phyloP scores from a whole-genome alignment of 1,140 invertebrate species.

The Neodiprion virginianus region DNA sequence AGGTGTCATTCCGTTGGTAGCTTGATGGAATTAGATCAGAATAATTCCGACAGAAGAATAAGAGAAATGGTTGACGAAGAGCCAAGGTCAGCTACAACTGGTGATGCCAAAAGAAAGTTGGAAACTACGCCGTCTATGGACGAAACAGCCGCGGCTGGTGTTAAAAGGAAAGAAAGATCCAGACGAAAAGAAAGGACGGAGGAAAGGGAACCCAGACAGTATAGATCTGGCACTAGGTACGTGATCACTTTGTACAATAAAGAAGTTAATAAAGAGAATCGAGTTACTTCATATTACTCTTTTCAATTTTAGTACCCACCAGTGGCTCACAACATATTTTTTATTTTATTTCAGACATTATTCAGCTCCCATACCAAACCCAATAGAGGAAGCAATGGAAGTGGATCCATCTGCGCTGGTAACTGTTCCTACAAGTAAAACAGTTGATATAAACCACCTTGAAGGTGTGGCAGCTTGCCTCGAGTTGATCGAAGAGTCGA shows the following conservation, averaged over 20 bases:
- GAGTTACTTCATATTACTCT: neutral
- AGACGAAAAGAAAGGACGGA: constrained; percentile 50
- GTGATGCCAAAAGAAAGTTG: constrained; percentile 71
- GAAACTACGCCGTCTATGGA: constrained; percentile 75
- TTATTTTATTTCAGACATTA: constrained; percentile 41
- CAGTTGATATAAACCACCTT: constrained; percentile 26
- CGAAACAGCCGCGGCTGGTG: constrained; percentile 58
- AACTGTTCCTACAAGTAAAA: constrained; percentile 34
- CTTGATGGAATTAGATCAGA: constrained; percentile 68
- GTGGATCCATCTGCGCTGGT: constrained; percentile 34
- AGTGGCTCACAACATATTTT: neutral
- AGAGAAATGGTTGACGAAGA: constrained; percentile 71
- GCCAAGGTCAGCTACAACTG: constrained; percentile 48
- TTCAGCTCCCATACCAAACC: constrained; percentile 48
- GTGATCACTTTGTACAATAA: neutral
- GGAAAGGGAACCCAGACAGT: constrained; percentile 42
- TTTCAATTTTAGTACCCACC: neutral
- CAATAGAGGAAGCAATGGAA: constrained; percentile 53
- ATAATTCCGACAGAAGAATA: constrained; percentile 69
- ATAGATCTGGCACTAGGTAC: constrained; percentile 43
- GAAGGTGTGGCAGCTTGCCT: constrained; percentile 29
- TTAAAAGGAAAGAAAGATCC: constrained; percentile 67
- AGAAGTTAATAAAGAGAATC: neutral
- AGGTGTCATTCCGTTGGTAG: constrained; percentile 73
- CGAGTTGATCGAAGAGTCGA: constrained; percentile 41